These are phyloP conservation scores for Trichosurus vulpecula DNA, from an alignment of 2,797 vertebrate genomes.

Conservation along the genomic window DNA sequence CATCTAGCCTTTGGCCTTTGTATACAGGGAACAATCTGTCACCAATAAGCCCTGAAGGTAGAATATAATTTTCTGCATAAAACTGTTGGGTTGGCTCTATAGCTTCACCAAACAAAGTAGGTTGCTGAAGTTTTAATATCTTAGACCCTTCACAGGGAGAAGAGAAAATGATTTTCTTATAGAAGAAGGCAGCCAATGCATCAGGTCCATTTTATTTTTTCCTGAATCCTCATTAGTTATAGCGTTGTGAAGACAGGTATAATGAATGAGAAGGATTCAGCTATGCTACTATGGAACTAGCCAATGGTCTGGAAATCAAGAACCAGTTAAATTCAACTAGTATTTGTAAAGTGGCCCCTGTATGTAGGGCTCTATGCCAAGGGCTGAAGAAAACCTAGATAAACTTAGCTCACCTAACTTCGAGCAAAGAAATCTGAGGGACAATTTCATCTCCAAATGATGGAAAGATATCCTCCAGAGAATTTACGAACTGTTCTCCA, in stretches of 20 bases:
- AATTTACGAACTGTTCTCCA: background rate
- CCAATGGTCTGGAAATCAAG: background rate
- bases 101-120: background rate
- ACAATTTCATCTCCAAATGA: background rate
- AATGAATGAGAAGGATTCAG: background rate
- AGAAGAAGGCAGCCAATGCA: background rate
- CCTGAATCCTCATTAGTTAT: background rate
- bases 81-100: background rate
- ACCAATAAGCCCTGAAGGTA: background rate
- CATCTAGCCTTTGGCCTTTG: background rate
- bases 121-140: background rate
- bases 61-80: background rate
- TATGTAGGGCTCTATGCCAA: background rate
- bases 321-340: background rate
- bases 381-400: background rate
- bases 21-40: background rate
- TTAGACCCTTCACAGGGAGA: background rate
- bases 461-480: slow-evolving; percentile 7
- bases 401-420: background rate
- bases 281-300: background rate
- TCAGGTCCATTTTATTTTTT: background rate
- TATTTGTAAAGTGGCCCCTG: background rate
- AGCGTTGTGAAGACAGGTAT: background rate
- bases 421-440: background rate
- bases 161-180: slow-evolving; percentile 2